A percentile compares a stretch with the other conserved stretches of the same genome.
These are phyloP conservation scores for Poeciliopsis paucimaculata DNA, from an alignment of 2,797 vertebrate species.

Conservation along the genomic window DNA sequence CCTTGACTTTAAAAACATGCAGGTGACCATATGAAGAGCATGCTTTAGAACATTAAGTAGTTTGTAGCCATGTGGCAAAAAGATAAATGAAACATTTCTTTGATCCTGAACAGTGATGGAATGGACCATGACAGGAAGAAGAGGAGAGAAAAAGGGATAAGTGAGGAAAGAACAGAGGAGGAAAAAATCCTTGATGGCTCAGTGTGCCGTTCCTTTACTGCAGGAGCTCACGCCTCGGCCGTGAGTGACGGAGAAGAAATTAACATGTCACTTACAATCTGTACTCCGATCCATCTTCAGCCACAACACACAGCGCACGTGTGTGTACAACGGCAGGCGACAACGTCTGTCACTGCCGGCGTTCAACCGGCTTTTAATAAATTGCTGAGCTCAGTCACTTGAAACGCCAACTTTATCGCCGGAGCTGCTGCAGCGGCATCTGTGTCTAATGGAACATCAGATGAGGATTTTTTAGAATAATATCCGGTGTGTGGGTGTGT, in stretches of 20 bases:
- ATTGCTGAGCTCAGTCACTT: slow-evolving; percentile 76
- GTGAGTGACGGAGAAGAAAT: slow-evolving; percentile 86
- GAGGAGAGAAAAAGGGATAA: slow-evolving; percentile 15
- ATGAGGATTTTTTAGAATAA: slow-evolving; percentile 55
- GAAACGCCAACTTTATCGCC: slow-evolving; percentile 76
- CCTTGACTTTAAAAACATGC: slow-evolving; percentile 12
- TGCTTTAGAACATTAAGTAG: slow-evolving; percentile 1
- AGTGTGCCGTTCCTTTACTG: slow-evolving; percentile 68
- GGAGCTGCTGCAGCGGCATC: slow-evolving; percentile 39
- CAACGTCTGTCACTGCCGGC: slow-evolving; percentile 20
- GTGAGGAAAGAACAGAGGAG: slow-evolving; percentile 21
- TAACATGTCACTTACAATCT: slow-evolving; percentile 87
- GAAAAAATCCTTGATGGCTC: slow-evolving; percentile 53
- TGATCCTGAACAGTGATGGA: slow-evolving; percentile 42
- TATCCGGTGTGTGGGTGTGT: slow-evolving; percentile 38
- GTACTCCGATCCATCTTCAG: slow-evolving; percentile 83
- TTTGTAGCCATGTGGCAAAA: background rate
- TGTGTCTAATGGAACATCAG: slow-evolving; percentile 65
- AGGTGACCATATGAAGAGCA: slow-evolving; percentile 8
- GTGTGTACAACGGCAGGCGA: slow-evolving; percentile 33
- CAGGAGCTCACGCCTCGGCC: slow-evolving; percentile 74
- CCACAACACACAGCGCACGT: slow-evolving; percentile 37
- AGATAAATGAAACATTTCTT: slow-evolving; percentile 48
- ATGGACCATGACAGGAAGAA: slow-evolving; percentile 25
- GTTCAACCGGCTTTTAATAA: slow-evolving; percentile 53